Conservation (phyloP, 37 sponge, comb jelly and placozoan species). For the Theonella swinhoei region DNA sequence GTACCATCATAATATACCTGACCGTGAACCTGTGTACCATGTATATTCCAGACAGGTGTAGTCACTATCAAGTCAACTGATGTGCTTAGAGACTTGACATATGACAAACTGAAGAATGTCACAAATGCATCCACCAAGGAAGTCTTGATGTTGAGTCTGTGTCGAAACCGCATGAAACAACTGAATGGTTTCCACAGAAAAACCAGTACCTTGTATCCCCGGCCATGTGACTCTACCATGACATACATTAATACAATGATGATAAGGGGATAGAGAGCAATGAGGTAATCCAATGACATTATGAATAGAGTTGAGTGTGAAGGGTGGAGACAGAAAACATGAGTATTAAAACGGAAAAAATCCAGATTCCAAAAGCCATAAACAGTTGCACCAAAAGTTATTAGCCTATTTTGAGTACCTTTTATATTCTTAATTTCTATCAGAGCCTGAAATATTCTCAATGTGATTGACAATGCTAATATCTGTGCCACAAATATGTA, state of each 20-base stretch:
- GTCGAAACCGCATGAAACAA: not conserved
- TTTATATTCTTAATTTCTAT: not conserved
- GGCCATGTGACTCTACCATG: constrained; percentile 17
- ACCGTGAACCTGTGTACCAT: not conserved
- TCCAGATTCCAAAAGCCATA: constrained; percentile 49
- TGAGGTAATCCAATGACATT: constrained; percentile 16
- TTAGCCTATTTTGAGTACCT: not conserved
- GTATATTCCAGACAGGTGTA: not conserved
- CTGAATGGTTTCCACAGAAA: constrained; percentile 17
- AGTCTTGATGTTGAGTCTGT: not conserved
- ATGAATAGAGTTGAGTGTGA: constrained; percentile 6
- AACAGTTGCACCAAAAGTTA: not conserved
- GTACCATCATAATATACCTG: not conserved
- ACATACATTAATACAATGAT: constrained; percentile 4
- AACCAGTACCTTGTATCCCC: constrained; percentile 1
- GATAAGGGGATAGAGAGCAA: constrained; percentile 60
- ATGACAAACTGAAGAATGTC: constrained; percentile 10
- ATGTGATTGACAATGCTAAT: not conserved
- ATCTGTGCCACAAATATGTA: not conserved
- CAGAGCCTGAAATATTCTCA: not conserved
- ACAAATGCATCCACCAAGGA: not conserved
- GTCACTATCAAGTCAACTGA: not conserved
- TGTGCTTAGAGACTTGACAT: constrained; percentile 7
- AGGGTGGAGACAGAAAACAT: constrained; percentile 28
- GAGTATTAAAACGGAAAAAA: constrained; percentile 39